Evolutionary conservation across 1,140 invertebrate species (phyloP).

Genomic region (Rhagoletis zephyria): DNA sequence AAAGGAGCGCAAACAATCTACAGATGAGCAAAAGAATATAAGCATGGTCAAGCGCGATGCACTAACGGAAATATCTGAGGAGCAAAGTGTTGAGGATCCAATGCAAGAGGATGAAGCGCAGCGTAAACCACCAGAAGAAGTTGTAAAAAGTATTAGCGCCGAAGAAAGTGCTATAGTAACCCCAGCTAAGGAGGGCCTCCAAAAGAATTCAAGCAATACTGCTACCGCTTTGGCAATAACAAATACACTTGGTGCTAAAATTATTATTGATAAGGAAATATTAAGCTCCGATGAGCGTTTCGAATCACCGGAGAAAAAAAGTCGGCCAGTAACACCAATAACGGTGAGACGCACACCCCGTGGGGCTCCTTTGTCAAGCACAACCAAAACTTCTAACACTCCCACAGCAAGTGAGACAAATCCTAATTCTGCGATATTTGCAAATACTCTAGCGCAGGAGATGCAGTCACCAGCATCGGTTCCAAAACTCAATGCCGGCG

Average conservation of each 20-base stretch:
- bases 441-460: background rate
- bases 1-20: conserved; percentile 61
- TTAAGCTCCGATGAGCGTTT: conserved; percentile 70
- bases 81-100: conserved; percentile 12
- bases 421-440: background rate
- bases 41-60: background rate
- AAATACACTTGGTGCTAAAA: conserved; percentile 57
- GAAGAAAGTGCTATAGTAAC: background rate
- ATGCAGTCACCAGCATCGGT: background rate
- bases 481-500: background rate
- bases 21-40: conserved; percentile 58
- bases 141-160: background rate
- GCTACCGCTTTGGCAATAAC: conserved; percentile 41
- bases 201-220: conserved; percentile 43
- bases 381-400: conserved; percentile 58
- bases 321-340: conserved; percentile 67
- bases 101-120: conserved; percentile 23
- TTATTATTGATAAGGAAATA: conserved; percentile 67
- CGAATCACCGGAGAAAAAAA: conserved; percentile 69
- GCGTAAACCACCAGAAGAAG: background rate
- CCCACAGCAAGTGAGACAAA: background rate
- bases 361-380: conserved; percentile 59
- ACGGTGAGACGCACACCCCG: conserved; percentile 66
- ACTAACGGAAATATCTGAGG: conserved; percentile 39
- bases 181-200: conserved; percentile 24